Evolutionary conservation across 2,797 vertebrate species (phyloP), one percentile per base, ranked within the genome.

Genomic region (Petrocephalus schoutedeni): DNA sequence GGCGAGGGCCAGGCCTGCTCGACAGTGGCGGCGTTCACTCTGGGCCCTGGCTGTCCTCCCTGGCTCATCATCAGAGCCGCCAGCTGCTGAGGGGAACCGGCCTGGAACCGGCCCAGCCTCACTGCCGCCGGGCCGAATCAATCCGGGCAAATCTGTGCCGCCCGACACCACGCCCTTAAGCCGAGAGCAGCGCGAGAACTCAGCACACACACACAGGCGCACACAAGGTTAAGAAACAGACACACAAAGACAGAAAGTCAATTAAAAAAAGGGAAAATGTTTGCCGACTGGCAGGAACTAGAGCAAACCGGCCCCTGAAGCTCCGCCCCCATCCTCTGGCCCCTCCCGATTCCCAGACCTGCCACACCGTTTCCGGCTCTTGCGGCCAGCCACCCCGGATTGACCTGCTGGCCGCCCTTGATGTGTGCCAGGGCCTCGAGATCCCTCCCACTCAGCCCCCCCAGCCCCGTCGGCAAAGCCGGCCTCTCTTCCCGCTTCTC

Each of bases 231-330:
- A 57, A 49, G n/a, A 54, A 3, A 41, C 16, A 49, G 53, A 87
- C 86, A 77, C 16, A 2, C 51, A 80, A 19, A 56, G 64, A 74
- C 23, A 49, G 3, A 10, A 49, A 5, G 41, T 41, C 45, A 19
- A 82, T 12, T 23, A 41, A 51, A 36, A 59, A 51, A 58, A 14
- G 71, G 28, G 56, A 51, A 56, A 53, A 87, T 74, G 71, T 54
- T 71, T 53, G 61, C 59, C 23, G 86, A 82, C 85, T 89, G 85
- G 88, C 45, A 28, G 45, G 51, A 89, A 87, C 88, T 82, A 64
- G 88, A 83, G 53, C 80, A 58, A 59, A 77, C 88, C 88, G n/a
- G 14, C 71, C 85, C 51, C 28, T 1, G 53, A 86, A 86, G 61
- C 61, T 2, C 61, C 10, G 4, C 59, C 28, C 54, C 23, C 21